Conservation (phyloP, 2,113 vertebrate genomes). For the Elachura formosa region DNA sequence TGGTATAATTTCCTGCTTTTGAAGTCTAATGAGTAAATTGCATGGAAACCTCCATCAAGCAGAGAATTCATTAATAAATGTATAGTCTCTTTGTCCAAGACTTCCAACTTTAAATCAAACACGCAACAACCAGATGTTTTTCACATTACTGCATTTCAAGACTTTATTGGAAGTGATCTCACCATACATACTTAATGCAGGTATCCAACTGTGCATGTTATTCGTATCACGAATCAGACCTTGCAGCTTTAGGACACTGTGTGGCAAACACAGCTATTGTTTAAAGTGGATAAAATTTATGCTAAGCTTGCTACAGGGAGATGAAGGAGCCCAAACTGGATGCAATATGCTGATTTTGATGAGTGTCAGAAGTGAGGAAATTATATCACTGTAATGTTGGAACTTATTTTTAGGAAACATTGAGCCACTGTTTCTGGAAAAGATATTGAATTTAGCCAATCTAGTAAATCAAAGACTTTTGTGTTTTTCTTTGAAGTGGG, state of each 20-base stretch:
- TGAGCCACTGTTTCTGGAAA: slow-evolving; percentile 41
- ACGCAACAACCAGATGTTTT: slow-evolving; percentile 74
- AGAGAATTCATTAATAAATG: slow-evolving; percentile 62
- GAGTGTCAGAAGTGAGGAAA: slow-evolving; percentile 47
- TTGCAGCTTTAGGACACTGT: slow-evolving; percentile 42
- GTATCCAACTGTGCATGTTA: slow-evolving; percentile 68
- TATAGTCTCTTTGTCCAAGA: slow-evolving; percentile 48
- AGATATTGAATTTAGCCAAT: neutral
- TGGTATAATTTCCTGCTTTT: neutral
- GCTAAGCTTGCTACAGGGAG: neutral
- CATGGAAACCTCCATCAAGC: slow-evolving; percentile 52
- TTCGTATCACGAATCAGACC: slow-evolving; percentile 56
- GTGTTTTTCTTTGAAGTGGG: slow-evolving; percentile 1
- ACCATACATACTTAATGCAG: slow-evolving; percentile 63
- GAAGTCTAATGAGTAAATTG: slow-evolving; percentile 42
- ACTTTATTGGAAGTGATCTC: slow-evolving; percentile 82
- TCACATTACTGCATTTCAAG: slow-evolving; percentile 69
- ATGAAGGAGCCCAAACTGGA: slow-evolving; percentile 8
- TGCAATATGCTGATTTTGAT: slow-evolving; percentile 10
- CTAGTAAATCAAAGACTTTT: slow-evolving; percentile 26
- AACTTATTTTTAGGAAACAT: neutral
- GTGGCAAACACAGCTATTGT: slow-evolving; percentile 27
- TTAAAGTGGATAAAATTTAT: slow-evolving; percentile 31
- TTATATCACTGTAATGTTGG: slow-evolving; percentile 17
- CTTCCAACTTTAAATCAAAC: slow-evolving; percentile 74